A percentile compares a stretch with the other conserved stretches of the same genome.
Conservation (phyloP, 2,113 vertebrate genomes). For the Sander vitreus region DNA sequence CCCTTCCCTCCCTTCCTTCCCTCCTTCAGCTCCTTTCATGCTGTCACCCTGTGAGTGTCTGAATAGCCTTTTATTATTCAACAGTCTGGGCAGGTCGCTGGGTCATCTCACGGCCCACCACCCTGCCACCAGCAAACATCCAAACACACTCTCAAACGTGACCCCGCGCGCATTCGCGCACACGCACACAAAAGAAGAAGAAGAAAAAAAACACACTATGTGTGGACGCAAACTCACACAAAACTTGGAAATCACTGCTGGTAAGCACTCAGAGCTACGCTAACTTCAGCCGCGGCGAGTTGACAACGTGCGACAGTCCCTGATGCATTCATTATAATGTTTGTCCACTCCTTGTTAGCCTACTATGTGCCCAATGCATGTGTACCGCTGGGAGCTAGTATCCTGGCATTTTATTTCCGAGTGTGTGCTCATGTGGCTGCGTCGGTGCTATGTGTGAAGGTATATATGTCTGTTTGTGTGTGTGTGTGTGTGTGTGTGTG, state of each 20-base stretch:
- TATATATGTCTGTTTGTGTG: constrained; percentile 65
- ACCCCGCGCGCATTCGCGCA: constrained; percentile 19
- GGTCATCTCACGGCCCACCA: constrained; percentile 72
- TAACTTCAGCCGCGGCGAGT: constrained; percentile 18
- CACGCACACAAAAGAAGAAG: constrained; percentile 4
- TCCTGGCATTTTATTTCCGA: too few relatives aligned
- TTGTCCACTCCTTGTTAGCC: constrained; percentile 65
- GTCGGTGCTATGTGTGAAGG: constrained; percentile 36
- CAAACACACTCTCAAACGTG: constrained; percentile 51
- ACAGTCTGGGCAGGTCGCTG: constrained; percentile 74
- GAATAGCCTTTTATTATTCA: constrained; percentile 84
- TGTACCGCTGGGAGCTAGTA: constrained; percentile 44
- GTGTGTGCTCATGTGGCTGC: constrained; percentile 27
- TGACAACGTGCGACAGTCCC: constrained; percentile 63
- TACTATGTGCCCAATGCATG: constrained; percentile 57
- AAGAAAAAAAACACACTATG: constrained; percentile 6
- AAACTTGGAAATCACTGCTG: constrained; percentile 15
- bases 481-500: constrained; percentile 56
- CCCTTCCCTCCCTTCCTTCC: background rate
- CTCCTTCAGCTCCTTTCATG: constrained; percentile 74
- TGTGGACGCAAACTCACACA: constrained; percentile 28
- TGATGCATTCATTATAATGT: constrained; percentile 76
- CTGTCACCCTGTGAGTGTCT: constrained; percentile 74
- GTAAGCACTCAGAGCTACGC: background rate
- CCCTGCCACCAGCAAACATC: constrained; percentile 79